These are phyloP conservation scores for Microdon myrmicae DNA, from an alignment of 2,888 invertebrate genomes.

Conservation along the genomic window DNA sequence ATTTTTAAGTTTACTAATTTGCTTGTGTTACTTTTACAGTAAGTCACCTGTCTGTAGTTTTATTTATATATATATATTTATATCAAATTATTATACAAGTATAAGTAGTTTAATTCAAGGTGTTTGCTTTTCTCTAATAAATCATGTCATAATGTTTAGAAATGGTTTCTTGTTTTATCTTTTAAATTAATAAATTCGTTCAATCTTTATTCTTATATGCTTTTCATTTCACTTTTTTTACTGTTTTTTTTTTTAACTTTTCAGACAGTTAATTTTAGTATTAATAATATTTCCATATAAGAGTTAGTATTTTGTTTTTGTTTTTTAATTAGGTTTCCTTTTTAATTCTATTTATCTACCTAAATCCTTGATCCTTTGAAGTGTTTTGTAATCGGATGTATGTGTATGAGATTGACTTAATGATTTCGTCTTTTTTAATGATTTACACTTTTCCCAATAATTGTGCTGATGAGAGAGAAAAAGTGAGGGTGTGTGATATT, in stretches of 20 bases:
- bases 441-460: slow-evolving; percentile 6
- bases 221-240: slow-evolving; percentile 17
- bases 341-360: slow-evolving; percentile 18
- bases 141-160: slow-evolving; percentile 41
- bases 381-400: too few relatives aligned
- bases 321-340: slow-evolving; percentile 11
- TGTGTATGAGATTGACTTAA: too few relatives aligned
- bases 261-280: slow-evolving; percentile 37
- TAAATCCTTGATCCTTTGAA: slow-evolving; percentile 42
- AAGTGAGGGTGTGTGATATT: slow-evolving; percentile 2
- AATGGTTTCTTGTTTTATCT: slow-evolving; percentile 32
- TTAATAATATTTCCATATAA: slow-evolving; percentile 45
- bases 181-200: slow-evolving; percentile 52
- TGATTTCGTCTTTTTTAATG: slow-evolving; percentile 2
- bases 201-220: slow-evolving; percentile 47
- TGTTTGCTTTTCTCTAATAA: too few relatives aligned
- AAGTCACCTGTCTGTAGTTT: too few relatives aligned
- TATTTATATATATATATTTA: slow-evolving; percentile 14
- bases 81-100: slow-evolving; percentile 44
- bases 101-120: too few relatives aligned
- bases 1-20: slow-evolving; percentile 39
- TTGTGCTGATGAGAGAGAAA: slow-evolving; percentile 7
- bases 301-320: slow-evolving; percentile 21
- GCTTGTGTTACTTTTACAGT: slow-evolving; percentile 22
- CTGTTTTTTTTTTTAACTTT: slow-evolving; percentile 22